phyloP scores from a whole-genome alignment of 2,113 vertebrate genomes.

The Abramis brama region DNA sequence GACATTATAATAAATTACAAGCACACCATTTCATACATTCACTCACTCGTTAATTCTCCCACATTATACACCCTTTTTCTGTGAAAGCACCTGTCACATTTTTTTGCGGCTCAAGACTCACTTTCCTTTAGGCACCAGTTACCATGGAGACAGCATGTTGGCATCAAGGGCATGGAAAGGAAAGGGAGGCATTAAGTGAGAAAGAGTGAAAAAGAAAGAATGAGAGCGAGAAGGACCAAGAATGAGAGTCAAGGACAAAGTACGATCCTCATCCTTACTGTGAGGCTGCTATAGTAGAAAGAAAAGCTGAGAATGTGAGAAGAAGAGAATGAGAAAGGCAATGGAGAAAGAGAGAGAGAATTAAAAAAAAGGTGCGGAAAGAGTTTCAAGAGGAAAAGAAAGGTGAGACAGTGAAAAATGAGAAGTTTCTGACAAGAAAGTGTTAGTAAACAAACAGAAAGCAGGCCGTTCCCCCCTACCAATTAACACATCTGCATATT shows the following conservation, averaged over 20 bases:
- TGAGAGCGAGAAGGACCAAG: constrained; percentile 53
- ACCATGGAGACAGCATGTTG: constrained; percentile 52
- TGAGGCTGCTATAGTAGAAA: neutral
- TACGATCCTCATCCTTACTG: neutral
- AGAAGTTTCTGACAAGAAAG: constrained; percentile 30
- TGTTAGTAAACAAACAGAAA: constrained; percentile 43
- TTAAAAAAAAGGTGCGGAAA: neutral
- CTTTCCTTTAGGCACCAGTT: constrained; percentile 50
- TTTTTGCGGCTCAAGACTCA: constrained; percentile 37
- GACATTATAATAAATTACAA: neutral
- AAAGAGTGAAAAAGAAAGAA: constrained; percentile 45
- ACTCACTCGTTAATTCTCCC: neutral
- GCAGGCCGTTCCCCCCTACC: constrained; percentile 15
- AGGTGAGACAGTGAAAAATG: neutral
- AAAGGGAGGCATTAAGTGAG: constrained; percentile 1
- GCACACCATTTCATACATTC: neutral
- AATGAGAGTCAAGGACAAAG: constrained; percentile 54
- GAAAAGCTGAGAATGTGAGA: neutral
- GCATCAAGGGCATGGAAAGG: constrained; percentile 7
- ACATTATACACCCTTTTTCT: constrained; percentile 16
- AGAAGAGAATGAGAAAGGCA: neutral
- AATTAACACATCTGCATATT: constrained; percentile 53
- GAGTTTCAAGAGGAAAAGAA: neutral
- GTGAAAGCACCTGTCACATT: constrained; percentile 33
- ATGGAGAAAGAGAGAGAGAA: neutral